phyloP scores from a whole-genome alignment of 2,113 vertebrate genomes.

The Leucosticte australis region DNA sequence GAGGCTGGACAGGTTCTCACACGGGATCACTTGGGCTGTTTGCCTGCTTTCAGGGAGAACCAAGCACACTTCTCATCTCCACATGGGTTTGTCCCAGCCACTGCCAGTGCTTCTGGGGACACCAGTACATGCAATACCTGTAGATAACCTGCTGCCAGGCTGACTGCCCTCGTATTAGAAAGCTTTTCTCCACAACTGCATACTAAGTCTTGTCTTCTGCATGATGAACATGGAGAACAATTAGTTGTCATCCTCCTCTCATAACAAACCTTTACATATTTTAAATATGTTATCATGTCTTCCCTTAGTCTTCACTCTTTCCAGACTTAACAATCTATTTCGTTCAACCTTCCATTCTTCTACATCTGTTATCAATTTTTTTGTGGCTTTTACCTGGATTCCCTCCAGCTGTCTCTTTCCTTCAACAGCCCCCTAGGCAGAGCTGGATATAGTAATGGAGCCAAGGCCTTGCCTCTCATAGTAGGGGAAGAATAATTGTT shows the following conservation, averaged over 20 bases:
- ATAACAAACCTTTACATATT: neutral
- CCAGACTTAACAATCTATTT: slow-evolving; percentile 38
- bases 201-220: neutral
- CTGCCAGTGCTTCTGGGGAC: neutral
- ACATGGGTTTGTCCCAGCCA: neutral
- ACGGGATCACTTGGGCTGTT: neutral
- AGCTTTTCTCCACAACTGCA: neutral
- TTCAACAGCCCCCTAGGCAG: neutral
- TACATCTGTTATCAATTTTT: slow-evolving; percentile 4
- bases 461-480: neutral
- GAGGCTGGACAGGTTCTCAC: neutral
- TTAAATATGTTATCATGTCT: neutral
- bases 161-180: neutral
- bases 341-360: neutral
- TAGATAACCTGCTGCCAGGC: neutral
- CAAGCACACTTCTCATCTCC: neutral
- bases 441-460: neutral
- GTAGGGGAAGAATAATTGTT: neutral
- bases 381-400: slow-evolving; percentile 21
- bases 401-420: neutral
- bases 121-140: neutral
- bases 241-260: neutral
- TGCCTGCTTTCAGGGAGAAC: neutral
- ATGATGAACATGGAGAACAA: neutral
- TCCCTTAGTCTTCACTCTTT: neutral